phyloP scores from a whole-genome alignment of 2,888 invertebrate genomes.

The Lycaena phlaeas region DNA sequence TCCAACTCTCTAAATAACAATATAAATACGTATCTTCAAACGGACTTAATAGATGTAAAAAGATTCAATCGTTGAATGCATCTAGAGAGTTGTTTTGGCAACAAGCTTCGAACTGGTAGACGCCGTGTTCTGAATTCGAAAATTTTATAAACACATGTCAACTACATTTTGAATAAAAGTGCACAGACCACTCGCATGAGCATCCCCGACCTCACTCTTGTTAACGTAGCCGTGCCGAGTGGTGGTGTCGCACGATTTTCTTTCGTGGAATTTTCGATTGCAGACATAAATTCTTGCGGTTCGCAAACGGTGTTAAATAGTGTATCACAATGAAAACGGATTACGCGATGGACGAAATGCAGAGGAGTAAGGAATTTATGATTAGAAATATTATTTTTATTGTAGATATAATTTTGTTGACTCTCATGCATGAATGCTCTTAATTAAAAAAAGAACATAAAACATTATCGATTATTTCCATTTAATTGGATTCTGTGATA shows the following conservation, averaged over 20 bases:
- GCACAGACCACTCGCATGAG: constrained; percentile 36
- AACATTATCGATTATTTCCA: too few species aligned
- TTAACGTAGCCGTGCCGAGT: constrained; percentile 42
- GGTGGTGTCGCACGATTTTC: constrained; percentile 20
- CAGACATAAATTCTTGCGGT: constrained; percentile 46
- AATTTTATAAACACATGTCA: constrained; percentile 29
- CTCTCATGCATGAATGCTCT: too few species aligned
- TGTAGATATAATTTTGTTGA: not conserved
- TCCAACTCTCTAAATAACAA: too few species aligned
- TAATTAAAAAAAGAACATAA: too few species aligned
- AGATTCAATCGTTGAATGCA: too few species aligned
- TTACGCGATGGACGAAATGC: constrained; percentile 69
- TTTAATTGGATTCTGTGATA: too few species aligned
- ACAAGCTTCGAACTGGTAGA: constrained; percentile 13
- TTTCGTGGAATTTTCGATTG: constrained; percentile 49
- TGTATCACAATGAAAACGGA: constrained; percentile 65
- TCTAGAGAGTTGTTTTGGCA: not conserved
- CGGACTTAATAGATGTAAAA: too few species aligned
- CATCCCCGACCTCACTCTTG: constrained; percentile 39
- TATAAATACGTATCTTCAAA: too few species aligned
- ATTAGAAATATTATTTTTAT: not conserved
- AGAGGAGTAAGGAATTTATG: constrained; percentile 54
- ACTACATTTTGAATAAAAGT: constrained; percentile 48
- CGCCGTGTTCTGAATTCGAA: constrained; percentile 20
- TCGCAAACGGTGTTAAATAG: constrained; percentile 39